These are phyloP conservation scores for Mustela lutreola DNA, from an alignment of 2,113 vertebrate species.

Conservation along the genomic window DNA sequence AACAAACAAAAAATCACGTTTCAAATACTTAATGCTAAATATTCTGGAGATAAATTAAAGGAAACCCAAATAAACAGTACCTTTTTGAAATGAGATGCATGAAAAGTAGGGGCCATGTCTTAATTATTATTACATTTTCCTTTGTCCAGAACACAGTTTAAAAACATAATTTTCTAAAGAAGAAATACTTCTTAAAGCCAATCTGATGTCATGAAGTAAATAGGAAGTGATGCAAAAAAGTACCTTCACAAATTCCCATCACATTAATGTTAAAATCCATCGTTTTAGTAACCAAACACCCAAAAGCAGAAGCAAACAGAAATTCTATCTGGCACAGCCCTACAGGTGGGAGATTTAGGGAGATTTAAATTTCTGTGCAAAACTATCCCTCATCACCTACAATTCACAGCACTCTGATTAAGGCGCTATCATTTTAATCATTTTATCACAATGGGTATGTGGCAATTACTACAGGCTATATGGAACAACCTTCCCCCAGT, in stretches of 20 bases:
- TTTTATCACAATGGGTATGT: neutral
- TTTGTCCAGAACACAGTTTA: neutral
- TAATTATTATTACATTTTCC: neutral
- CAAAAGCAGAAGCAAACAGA: neutral
- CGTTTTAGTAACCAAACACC: neutral
- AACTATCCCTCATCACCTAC: neutral
- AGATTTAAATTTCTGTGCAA: neutral
- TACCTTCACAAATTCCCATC: neutral
- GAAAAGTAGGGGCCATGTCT: neutral
- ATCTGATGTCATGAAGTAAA: slow-evolving; percentile 9
- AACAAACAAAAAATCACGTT: neutral
- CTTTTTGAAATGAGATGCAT: neutral
- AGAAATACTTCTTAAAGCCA: slow-evolving; percentile 16
- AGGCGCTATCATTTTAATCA: neutral
- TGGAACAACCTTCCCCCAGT: neutral
- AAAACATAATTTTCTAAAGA: slow-evolving; percentile 18
- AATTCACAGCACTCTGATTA: neutral
- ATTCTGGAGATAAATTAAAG: slow-evolving; percentile 18
- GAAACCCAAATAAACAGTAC: neutral
- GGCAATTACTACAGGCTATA: neutral
- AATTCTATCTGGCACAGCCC: neutral
- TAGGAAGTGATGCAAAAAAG: neutral
- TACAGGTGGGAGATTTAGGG: neutral
- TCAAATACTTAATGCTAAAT: slow-evolving; percentile 37
- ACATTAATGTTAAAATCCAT: slow-evolving; percentile 18